phyloP scores from a whole-genome alignment of 2,113 vertebrate species.

The Stigmatopora argus region DNA sequence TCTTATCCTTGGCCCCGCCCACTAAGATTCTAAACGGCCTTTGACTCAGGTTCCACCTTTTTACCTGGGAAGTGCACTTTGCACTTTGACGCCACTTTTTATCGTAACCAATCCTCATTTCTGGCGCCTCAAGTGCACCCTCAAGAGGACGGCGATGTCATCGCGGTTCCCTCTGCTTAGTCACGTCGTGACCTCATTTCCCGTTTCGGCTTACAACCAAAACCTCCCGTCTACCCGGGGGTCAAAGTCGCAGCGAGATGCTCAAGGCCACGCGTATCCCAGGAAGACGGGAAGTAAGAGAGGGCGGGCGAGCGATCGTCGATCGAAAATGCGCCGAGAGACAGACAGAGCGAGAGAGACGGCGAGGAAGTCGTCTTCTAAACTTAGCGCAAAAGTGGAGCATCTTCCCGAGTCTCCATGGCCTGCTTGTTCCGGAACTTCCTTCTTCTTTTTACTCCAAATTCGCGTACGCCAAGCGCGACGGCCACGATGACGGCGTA shows the following conservation, averaged over 20 bases:
- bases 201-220: not conserved
- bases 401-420: not conserved
- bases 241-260: not conserved
- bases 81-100: too few relatives aligned
- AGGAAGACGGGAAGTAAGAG: not conserved
- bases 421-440: not conserved
- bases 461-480: not conserved
- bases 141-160: not conserved
- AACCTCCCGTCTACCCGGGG: too few relatives aligned
- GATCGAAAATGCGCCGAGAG: not conserved
- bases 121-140: not conserved
- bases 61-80: too few relatives aligned
- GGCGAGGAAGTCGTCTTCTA: conserved; percentile 9
- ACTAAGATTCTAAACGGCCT: too few relatives aligned
- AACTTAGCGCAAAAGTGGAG: conserved; percentile 16
- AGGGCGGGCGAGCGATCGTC: not conserved
- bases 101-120: not conserved
- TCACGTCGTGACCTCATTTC: not conserved
- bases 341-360: not conserved
- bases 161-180: not conserved
- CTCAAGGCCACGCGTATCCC: not conserved
- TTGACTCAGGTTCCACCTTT: too few relatives aligned
- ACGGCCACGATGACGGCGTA: not conserved
- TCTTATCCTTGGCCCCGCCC: too few relatives aligned
- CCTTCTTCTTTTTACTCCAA: not conserved